These are phyloP conservation scores for Drosophila rufa DNA, from an alignment of 1,140 invertebrate species.

Conservation along the genomic window DNA sequence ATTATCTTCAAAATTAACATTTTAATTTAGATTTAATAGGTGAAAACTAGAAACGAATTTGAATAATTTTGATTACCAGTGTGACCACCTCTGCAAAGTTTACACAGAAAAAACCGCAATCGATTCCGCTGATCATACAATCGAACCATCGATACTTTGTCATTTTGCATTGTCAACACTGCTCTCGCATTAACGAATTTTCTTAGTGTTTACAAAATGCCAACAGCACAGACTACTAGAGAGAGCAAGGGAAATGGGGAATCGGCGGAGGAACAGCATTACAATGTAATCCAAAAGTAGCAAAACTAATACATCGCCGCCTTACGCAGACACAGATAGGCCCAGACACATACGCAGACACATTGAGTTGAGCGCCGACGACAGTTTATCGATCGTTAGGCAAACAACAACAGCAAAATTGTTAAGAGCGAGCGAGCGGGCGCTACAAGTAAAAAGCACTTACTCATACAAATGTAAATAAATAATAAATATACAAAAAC, in stretches of 20 bases:
- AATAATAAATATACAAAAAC: conserved; percentile 57
- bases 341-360: conserved; percentile 34
- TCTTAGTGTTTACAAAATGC: conserved; percentile 45
- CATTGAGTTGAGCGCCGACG: conserved; percentile 34
- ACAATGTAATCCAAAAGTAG: conserved; percentile 64
- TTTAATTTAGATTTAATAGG: too few species aligned
- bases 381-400: conserved; percentile 75
- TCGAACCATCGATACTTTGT: conserved; percentile 1
- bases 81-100: neutral
- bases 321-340: conserved; percentile 30
- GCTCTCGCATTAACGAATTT: conserved; percentile 26
- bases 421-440: conserved; percentile 31
- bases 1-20: too few species aligned
- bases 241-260: conserved; percentile 1
- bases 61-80: neutral
- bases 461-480: conserved; percentile 40
- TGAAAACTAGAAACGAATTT: too few species aligned
- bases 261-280: conserved; percentile 51
- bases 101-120: neutral
- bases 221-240: neutral
- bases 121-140: neutral
- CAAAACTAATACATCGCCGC: conserved; percentile 17
- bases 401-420: conserved; percentile 37
- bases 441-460: conserved; percentile 36
- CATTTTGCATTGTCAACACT: conserved; percentile 1